Percentiles rank a stretch among this genome's conserved stretches.
Conservation (phyloP, 2,888 invertebrate species). For the Polylopha cassiicola region DNA sequence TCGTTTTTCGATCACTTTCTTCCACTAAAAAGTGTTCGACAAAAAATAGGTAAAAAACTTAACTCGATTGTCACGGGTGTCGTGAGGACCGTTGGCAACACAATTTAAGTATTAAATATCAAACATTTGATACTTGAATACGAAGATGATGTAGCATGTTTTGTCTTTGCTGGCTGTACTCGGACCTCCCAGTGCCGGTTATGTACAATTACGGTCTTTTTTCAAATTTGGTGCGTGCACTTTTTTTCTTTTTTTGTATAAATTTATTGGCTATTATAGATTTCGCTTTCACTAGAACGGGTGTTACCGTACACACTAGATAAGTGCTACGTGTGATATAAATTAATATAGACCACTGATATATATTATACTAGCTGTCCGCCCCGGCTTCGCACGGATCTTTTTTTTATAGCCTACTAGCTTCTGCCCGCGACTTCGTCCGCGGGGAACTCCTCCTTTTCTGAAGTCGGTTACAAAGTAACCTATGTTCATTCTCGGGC, state of each 20-base stretch:
- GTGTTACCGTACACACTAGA: slow-evolving; percentile 4
- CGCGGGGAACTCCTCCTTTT: too few species aligned
- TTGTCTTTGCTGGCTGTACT: slow-evolving; percentile 8
- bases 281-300: slow-evolving; percentile 21
- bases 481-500: too few species aligned
- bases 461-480: too few species aligned
- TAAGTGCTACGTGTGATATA: too few species aligned
- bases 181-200: slow-evolving; percentile 16
- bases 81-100: slow-evolving; percentile 12
- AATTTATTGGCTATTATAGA: slow-evolving; percentile 21
- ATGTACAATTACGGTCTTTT: slow-evolving; percentile 21
- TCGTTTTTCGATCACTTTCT: slow-evolving; percentile 22
- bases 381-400: too few species aligned
- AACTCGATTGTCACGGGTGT: slow-evolving; percentile 21
- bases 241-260: slow-evolving; percentile 13
- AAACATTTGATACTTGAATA: too few species aligned
- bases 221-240: slow-evolving; percentile 11
- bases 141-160: too few species aligned
- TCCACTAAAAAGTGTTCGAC: slow-evolving; percentile 12
- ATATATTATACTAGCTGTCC: too few species aligned
- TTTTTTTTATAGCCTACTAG: too few species aligned
- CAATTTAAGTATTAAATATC: too few species aligned
- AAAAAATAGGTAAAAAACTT: slow-evolving; percentile 19
- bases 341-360: too few species aligned
- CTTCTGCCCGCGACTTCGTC: too few species aligned